Percentiles rank a stretch among this genome's conserved stretches.
These are phyloP conservation scores for Bradysia coprophila DNA, from an alignment of 1,140 invertebrate genomes.

Conservation along the genomic window DNA sequence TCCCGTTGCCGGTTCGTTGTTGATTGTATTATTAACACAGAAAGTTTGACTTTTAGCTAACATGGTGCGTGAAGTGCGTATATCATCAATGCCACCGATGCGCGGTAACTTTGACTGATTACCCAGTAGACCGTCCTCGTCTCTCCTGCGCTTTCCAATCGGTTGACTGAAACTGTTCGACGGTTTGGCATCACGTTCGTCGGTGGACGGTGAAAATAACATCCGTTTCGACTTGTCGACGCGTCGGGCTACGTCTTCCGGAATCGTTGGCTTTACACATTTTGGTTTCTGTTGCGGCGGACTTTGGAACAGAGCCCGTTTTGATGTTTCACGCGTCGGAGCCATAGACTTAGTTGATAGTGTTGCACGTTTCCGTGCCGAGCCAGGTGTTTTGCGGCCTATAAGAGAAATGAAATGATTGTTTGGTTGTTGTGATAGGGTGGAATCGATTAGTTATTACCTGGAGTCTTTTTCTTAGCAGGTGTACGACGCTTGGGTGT, in stretches of 20 bases:
- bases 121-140: background rate
- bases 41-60: background rate
- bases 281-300: constrained; percentile 21
- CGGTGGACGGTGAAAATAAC: constrained; percentile 28
- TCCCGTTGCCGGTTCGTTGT: background rate
- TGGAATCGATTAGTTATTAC: constrained; percentile 6
- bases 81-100: too few species aligned
- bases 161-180: background rate
- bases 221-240: constrained; percentile 31
- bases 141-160: background rate
- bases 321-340: constrained; percentile 24
- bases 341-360: constrained; percentile 7
- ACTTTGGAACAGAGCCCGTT: constrained; percentile 39
- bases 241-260: constrained; percentile 19
- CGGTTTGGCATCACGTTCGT: too few species aligned
- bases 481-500: constrained; percentile 9
- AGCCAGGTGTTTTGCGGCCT: constrained; percentile 24
- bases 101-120: background rate
- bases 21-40: background rate
- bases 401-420: background rate
- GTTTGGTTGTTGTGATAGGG: background rate
- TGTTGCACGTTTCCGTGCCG: constrained; percentile 26
- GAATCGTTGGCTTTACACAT: constrained; percentile 12
- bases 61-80: too few species aligned
- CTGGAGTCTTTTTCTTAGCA: constrained; percentile 16